Evolutionary conservation across 2,113 vertebrate species (phyloP).

Genomic region (Anthoscopus minutus): DNA sequence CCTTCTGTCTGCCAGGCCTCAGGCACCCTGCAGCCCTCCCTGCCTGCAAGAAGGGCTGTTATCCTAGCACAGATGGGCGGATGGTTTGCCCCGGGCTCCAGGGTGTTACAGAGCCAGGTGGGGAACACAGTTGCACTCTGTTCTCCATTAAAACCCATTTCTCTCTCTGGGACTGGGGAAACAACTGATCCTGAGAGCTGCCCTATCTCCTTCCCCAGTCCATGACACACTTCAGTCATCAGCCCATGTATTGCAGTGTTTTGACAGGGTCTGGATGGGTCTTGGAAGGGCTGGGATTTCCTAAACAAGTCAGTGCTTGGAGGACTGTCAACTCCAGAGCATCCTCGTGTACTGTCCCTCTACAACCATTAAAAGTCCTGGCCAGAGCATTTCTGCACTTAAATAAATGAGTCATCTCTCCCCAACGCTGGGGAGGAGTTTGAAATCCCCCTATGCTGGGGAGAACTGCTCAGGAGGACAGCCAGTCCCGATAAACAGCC

Average conservation of each 20-base stretch:
- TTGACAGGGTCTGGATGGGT: not conserved
- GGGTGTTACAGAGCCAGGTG: not conserved
- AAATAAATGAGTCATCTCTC: not conserved
- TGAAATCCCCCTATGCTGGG: not conserved
- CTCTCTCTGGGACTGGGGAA: not conserved
- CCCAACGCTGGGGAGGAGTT: rapidly evolving
- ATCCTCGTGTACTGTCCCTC: not conserved
- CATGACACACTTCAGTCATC: not conserved
- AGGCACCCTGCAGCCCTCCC: not conserved
- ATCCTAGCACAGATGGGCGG: not conserved
- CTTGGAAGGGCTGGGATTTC: not conserved
- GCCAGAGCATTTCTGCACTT: not conserved
- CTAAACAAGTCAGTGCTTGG: not conserved
- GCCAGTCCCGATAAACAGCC: not conserved
- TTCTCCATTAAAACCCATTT: not conserved
- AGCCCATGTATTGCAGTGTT: not conserved
- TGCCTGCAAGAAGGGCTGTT: not conserved
- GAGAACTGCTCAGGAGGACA: not conserved
- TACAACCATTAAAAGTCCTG: not conserved
- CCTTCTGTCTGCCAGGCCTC: not conserved
- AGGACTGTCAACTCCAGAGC: not conserved
- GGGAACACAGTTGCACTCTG: not conserved
- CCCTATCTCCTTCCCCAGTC: not conserved
- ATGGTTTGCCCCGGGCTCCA: not conserved
- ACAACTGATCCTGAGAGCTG: not conserved